Evolutionary conservation across 2,888 invertebrate species (phyloP).

Genomic region (Drosophila robusta): DNA sequence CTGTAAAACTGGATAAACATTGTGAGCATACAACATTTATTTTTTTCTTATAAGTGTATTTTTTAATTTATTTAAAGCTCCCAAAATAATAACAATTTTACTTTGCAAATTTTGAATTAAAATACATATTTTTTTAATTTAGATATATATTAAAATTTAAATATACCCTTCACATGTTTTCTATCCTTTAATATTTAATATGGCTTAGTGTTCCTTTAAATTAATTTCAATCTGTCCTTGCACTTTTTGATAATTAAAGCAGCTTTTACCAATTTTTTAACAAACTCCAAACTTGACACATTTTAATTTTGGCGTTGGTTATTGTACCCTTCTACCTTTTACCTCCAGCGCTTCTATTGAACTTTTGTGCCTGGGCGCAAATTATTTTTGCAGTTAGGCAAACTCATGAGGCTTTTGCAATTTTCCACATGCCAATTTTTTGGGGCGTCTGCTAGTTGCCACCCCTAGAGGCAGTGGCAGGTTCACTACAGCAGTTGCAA

Average conservation of each 20-base stretch:
- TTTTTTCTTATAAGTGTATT: too few relatives aligned
- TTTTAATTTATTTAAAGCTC: too few relatives aligned
- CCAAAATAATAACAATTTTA: too few relatives aligned
- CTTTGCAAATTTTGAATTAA: too few relatives aligned
- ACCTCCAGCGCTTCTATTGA: slow-evolving; percentile 19
- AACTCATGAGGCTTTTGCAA: slow-evolving; percentile 36
- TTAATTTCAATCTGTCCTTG: not conserved
- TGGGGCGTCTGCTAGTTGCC: slow-evolving; percentile 11
- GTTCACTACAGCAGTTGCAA: slow-evolving; percentile 42
- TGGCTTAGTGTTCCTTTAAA: not conserved
- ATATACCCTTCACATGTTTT: too few relatives aligned
- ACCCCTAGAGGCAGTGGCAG: slow-evolving; percentile 7
- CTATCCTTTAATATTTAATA: too few relatives aligned
- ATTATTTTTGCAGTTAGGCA: slow-evolving; percentile 25
- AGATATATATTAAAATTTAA: not conserved
- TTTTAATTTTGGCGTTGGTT: slow-evolving; percentile 15
- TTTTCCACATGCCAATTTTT: slow-evolving; percentile 64
- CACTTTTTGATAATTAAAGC: not conserved
- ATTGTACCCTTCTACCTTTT: not conserved
- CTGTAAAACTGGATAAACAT: too few relatives aligned
- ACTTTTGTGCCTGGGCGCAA: slow-evolving; percentile 26
- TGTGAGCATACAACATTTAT: too few relatives aligned
- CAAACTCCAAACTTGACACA: slow-evolving; percentile 2
- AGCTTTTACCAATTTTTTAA: not conserved
- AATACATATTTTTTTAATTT: not conserved